These are phyloP conservation scores for Linnaemya vulpina DNA, from an alignment of 2,888 invertebrate genomes.

Conservation along the genomic window DNA sequence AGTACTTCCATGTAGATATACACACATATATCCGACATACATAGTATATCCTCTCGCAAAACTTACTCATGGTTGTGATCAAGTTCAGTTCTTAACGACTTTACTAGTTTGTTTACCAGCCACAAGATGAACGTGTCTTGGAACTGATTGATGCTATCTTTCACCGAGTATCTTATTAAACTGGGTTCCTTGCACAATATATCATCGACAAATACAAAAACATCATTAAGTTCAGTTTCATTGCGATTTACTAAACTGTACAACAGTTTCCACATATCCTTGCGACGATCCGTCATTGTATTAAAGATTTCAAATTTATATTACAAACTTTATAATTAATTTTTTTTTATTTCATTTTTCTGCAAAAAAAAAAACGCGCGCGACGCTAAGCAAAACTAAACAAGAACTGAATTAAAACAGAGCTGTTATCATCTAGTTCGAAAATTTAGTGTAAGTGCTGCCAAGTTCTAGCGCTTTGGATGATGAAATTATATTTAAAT, in stretches of 20 bases:
- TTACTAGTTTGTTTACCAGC: slow-evolving; percentile 78
- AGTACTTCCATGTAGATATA: not conserved
- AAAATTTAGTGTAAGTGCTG: not conserved
- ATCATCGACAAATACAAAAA: slow-evolving; percentile 77
- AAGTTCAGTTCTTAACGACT: slow-evolving; percentile 71
- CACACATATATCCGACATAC: no score
- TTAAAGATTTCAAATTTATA: not conserved
- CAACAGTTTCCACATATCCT: slow-evolving; percentile 81
- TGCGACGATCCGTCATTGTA: slow-evolving; percentile 77
- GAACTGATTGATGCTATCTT: slow-evolving; percentile 75
- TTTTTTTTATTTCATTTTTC: not conserved
- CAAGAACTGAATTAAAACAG: not conserved
- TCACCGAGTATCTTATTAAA: slow-evolving; percentile 76
- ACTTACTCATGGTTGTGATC: slow-evolving; percentile 68
- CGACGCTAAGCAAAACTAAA: not conserved
- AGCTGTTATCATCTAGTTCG: not conserved
- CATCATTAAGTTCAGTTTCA: slow-evolving; percentile 74
- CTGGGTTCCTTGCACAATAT: slow-evolving; percentile 80
- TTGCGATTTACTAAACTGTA: slow-evolving; percentile 79
- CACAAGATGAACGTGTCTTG: slow-evolving; percentile 78
- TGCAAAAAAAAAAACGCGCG: slow-evolving; percentile 41
- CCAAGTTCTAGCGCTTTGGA: no score
- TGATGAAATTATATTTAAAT: no score
- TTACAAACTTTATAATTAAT: not conserved
- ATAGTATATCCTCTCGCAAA: no score